Conservation (phyloP, 30 jellyfish, hydroid and myxozoan species). For the Catostylus mosaicus region DNA sequence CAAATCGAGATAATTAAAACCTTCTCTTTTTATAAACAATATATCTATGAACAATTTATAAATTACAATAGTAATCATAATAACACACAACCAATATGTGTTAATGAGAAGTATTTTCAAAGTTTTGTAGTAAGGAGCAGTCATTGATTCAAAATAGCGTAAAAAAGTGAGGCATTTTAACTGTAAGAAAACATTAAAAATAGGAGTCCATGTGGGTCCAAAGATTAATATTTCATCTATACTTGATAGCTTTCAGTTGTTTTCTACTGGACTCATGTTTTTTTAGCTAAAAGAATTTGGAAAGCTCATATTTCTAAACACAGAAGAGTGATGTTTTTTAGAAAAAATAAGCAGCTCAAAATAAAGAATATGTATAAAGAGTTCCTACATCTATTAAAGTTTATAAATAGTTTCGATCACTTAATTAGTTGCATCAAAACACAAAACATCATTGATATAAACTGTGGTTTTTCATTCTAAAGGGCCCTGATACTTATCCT, state of each 20-base stretch:
- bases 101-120: no score
- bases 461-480: neutral
- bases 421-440: slow-evolving; percentile 29
- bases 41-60: no score
- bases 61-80: no score
- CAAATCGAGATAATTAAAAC: no score
- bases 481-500: neutral
- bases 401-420: neutral
- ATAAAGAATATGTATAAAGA: neutral
- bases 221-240: neutral
- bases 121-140: no score
- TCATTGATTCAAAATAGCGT: no score
- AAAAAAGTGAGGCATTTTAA: no score
- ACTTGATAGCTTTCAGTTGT: neutral
- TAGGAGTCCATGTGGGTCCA: no score
- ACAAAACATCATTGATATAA: neutral
- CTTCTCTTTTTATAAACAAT: no score
- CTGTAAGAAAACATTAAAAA: no score
- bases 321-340: neutral
- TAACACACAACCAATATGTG: no score
- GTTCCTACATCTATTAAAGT: neutral
- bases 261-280: neutral
- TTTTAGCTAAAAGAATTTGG: neutral
- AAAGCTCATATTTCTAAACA: neutral
- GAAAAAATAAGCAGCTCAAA: neutral